Evolutionary conservation across 2,797 vertebrate species (phyloP), one percentile per base, ranked within the genome.

Genomic region (Hozukius guyotensis): DNA sequence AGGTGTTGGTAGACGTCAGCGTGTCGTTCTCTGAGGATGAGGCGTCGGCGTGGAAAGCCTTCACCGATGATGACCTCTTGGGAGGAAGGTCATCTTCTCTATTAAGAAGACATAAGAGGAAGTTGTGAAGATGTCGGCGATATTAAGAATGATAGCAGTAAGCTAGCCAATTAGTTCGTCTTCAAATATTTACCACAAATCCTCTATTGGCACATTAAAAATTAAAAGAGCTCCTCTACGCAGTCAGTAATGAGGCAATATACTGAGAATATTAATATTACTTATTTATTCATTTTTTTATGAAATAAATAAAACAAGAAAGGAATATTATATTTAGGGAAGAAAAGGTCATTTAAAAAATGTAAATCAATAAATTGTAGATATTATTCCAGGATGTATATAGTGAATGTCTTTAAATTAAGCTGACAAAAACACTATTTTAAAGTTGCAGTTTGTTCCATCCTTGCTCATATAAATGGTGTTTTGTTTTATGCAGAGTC

Each of bases 41-140:
- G 0, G 97, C 97, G 0, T 99, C 98, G 0, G 97, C 96, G 0
- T 98, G 98, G 93, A 99, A 99, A 8, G 97, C 98, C 94, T 99
- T 99, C 64, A 96, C 91, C 0, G 97, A 95, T 10, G 72, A 97
- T 6, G 93, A 97, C 66, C 96, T 90, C 93, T 99, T 99, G 2
- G 99, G 99, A 1, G 98, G 98, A 78, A 99, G 96, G 80, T 99
- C 99, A 4, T 99, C 99, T 89, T 99, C 98, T 94, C 99, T 99
- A 93, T 80, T 82, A 78, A 90, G 61, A 55, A 65, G 29, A 85
- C 20, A 82, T 6, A 7, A 61, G 27, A 0, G 27, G 22, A 56
- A 20, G 1, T 20, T 36, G 10, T 63, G 25, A 77, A 70, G 53
- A 73, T 10, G 34, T 77, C 16, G 69, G 36, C 3, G 27, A 70